phyloP scores from a whole-genome alignment of 2,797 vertebrate species.

The Myotis findleyi region DNA sequence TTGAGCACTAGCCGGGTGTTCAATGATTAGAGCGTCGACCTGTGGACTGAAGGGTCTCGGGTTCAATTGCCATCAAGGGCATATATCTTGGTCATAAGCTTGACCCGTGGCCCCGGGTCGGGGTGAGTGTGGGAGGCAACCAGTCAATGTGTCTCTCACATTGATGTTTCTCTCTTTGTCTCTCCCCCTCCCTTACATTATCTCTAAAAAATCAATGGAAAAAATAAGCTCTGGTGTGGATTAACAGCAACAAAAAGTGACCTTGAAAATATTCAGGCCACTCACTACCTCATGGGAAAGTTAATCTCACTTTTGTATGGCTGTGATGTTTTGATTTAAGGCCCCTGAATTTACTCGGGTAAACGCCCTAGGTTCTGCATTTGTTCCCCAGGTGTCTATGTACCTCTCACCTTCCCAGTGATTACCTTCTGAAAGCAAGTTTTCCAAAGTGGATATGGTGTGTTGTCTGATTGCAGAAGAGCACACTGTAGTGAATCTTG shows the following conservation, averaged over 20 bases:
- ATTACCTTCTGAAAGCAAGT: background rate
- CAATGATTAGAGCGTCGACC: too few relatives aligned
- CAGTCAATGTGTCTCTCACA: too few relatives aligned
- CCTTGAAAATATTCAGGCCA: conserved; percentile 15
- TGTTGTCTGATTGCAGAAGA: background rate
- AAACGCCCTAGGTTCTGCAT: background rate
- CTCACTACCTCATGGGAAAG: background rate
- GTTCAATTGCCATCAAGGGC: too few relatives aligned
- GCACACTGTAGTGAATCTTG: background rate
- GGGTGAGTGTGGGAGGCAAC: too few relatives aligned
- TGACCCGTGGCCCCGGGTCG: too few relatives aligned
- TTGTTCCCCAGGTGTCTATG: background rate
- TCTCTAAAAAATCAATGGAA: too few relatives aligned
- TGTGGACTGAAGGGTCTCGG: too few relatives aligned
- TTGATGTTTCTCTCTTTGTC: too few relatives aligned
- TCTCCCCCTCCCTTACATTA: too few relatives aligned
- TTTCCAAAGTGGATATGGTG: background rate
- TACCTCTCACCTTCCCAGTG: background rate
- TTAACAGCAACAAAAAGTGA: background rate
- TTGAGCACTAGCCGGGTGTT: background rate
- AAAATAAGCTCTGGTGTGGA: too few relatives aligned
- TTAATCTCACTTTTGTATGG: background rate
- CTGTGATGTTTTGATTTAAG: background rate
- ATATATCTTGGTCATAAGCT: too few relatives aligned
- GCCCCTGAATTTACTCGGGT: background rate